Base-by-base conservation (phyloP, 2,797 vertebrate species). In the Eulemur coronatus region DNA sequence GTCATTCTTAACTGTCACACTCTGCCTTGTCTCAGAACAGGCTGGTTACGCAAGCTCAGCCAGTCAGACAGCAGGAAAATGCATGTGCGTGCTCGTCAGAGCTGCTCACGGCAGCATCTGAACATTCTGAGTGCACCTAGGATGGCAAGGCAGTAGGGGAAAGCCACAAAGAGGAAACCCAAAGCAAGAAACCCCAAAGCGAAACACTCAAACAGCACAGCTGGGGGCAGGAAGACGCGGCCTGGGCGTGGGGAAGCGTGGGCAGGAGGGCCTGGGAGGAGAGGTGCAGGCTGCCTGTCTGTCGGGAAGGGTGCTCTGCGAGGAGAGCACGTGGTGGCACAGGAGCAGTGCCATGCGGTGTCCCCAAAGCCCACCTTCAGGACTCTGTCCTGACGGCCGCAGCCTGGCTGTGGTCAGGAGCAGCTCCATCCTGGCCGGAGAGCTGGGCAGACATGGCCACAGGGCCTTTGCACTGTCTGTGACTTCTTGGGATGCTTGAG, bases 91-190 rank as follows among this genome's bases (percentile, higher is more conserved):
- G 41, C 61, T 52, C 65, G 7, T 43, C 69, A 80, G n/a, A 46
- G 14, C 9, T 65, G 73, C 79, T 73, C 38, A 4, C 0, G 4
- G 61, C 28, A 41, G 9, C 28, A 14, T 14, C 41, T 30, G 80
- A 81, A 93, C 95, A 85, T 69, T 76, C 1, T 91, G 91, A 35
- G 28, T 72, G 65, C 52, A 55, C 70, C 79, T 76, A 55, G 50
- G 90, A 57, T n/a, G 94, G 26, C 84, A 92, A 28, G 41, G 43
- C 75, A 93, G 22, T 26, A 70, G 57, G 82, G 61, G 73, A 95
- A 94, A 89, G 7, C 8, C 20, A 63, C 84, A 92, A 75, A 35
- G 89, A 75, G 20, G 85, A 96, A 97, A 93, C 13, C 72, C 24
- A 46, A 75, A 55, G 11, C 59, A 35, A 79, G 48, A n/a, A 46